Evolutionary conservation across 1,140 invertebrate genomes (phyloP), one percentile per base, ranked within the genome.

Genomic region (Matsumurasca onukii): DNA sequence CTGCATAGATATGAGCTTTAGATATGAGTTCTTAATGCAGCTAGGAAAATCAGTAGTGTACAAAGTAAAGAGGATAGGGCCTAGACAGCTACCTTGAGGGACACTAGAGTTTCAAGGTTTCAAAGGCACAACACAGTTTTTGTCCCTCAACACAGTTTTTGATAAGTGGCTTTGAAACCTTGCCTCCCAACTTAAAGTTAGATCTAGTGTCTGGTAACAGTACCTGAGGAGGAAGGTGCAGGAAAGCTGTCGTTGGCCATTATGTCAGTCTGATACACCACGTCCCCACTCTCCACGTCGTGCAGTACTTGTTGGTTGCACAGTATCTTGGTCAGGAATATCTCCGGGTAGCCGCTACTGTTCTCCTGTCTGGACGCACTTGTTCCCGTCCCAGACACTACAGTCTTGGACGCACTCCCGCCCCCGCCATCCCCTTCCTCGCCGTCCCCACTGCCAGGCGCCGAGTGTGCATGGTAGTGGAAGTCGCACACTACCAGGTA

Each of bases 401-500:
- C 75, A 70, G 80, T 83, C 72, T 81, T 83, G 24, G 74, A 83
- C 85, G 72, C 86, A 83, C 34, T 84, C 5, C 65, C 48, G 20
- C 39, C 20, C 22, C 27, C 78, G 1, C 82, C 81, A n/a, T n/a
- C n/a, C 25, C 76, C 73, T 76, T 59, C 76, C 1, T 82, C 82
- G 24, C 76, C 72, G 76, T 62, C 76, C 39, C 27, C 69, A 12
- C 55, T 59, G 31, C 34, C 48, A 5, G 25, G 20, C 25, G 59
- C 20, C 15, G 67, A 62, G 1, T 69, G 55, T 0, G 72, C 69
- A 71, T 80, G 83, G 70, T 85, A 84, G 74, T 83, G 78, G 75
- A 86, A 85, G 74, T 86, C 84, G 69, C 85, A 86, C 0, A 86
- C 73, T 1, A 86, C 82, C 27, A 86, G 75, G 76, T 84, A 85